A percentile compares a stretch with the other conserved stretches of the same genome.
Conservation (phyloP, 53 echinoderm and acorn worm genomes). For the Antedon mediterranea region DNA sequence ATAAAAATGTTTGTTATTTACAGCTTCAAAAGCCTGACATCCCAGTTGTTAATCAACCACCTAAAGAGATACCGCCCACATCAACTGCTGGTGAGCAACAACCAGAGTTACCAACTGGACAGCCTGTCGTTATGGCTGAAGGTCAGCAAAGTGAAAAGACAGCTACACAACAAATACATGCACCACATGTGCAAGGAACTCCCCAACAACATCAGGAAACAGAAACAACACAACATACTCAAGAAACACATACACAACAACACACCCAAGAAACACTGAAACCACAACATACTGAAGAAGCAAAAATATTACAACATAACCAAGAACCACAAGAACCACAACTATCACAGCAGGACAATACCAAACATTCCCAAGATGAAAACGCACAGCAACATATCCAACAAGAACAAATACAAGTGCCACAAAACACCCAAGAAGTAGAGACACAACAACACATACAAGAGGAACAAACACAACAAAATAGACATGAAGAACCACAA, state of each 20-base stretch:
- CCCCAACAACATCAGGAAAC: too few relatives aligned
- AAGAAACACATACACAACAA: background rate
- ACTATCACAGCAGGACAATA: too few relatives aligned
- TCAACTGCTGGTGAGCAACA: background rate
- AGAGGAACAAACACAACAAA: background rate
- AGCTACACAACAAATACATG: background rate
- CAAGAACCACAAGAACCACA: too few relatives aligned
- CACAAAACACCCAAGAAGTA: too few relatives aligned
- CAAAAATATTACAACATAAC: background rate
- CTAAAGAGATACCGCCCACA: background rate
- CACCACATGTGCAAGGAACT: too few relatives aligned
- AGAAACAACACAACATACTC: too few relatives aligned
- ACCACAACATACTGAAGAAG: too few relatives aligned
- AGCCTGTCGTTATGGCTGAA: too few relatives aligned
- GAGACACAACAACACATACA: background rate
- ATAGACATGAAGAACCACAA: background rate
- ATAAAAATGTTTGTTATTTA: background rate
- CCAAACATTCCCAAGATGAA: background rate
- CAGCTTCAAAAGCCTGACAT: background rate
- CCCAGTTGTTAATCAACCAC: background rate
- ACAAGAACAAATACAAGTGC: background rate
- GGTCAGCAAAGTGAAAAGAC: background rate
- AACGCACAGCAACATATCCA: background rate
- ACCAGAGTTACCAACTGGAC: background rate
- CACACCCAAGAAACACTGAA: too few relatives aligned